These are phyloP conservation scores for Epistrophella euchroma DNA, from an alignment of 2,888 invertebrate genomes.

Conservation along the genomic window DNA sequence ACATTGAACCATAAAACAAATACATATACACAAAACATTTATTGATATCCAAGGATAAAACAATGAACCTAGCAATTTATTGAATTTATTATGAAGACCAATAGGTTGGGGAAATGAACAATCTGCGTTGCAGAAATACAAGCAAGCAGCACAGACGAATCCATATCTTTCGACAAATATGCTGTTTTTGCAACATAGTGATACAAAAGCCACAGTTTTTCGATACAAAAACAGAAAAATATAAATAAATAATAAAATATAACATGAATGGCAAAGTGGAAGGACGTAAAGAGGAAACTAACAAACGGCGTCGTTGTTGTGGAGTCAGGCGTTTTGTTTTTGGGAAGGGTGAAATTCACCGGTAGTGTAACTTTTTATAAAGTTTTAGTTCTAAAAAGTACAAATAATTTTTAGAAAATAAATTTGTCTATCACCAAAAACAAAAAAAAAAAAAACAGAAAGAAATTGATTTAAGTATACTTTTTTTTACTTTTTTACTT, in stretches of 20 bases:
- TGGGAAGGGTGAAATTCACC: too few species aligned
- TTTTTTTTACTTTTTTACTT: too few species aligned
- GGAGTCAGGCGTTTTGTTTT: conserved; percentile 47
- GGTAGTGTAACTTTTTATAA: too few species aligned
- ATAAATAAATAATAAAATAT: conserved; percentile 73
- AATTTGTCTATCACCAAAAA: too few species aligned
- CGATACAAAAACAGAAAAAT: conserved; percentile 70
- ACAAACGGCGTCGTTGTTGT: conserved; percentile 45
- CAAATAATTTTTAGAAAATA: too few species aligned
- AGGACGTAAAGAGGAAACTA: conserved; percentile 54
- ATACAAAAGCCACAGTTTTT: conserved; percentile 72
- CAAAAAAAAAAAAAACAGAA: too few species aligned
- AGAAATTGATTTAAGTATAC: too few species aligned
- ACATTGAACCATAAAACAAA: conserved; percentile 44
- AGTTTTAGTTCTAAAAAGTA: too few species aligned
- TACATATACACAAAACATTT: conserved; percentile 33
- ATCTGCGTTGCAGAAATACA: conserved; percentile 40
- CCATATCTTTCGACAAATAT: conserved; percentile 68
- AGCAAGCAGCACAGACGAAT: conserved; percentile 35
- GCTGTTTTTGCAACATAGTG: conserved; percentile 38
- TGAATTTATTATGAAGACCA: conserved; percentile 74
- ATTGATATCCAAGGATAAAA: conserved; percentile 72
- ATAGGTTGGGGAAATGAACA: conserved; percentile 43
- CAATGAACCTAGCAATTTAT: conserved; percentile 73
- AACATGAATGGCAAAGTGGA: conserved; percentile 59